Evolutionary conservation across 2,113 vertebrate species (phyloP), one percentile per base, ranked within the genome.

Genomic region (Thryonomys swinderianus): DNA sequence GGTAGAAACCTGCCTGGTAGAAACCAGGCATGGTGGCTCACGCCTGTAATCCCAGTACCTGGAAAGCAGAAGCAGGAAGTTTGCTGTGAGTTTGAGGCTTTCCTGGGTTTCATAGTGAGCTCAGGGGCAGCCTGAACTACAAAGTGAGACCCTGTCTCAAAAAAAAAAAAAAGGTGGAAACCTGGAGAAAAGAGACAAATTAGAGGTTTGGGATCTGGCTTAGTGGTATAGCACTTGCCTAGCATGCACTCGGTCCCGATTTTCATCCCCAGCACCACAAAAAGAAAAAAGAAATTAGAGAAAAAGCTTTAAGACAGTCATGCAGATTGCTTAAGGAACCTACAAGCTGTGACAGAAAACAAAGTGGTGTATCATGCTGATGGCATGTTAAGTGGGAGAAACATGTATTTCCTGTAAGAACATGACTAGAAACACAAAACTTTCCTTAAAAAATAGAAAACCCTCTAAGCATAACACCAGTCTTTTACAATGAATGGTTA

Each of bases 391-490:
- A n/a, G 17, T 32, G 42, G 71, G 27, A 91, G 34, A 91, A 80
- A 92, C 61, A 69, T 45, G 12, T 37, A 59, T 71, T 85, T 95
- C 90, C 80, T 42, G 51, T 37, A 82, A 64, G 42, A 96, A 48
- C 23, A 67, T 71, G 66, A 67, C 30, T 45, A 88, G 66, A 90
- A 88, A 90, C 51, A 90, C 4, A 88, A 73, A 84, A 34, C 86
- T 62, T 69, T 74, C 40, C 81, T 85, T 95, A 91, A 76, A 88
- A n/a, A 88, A 85, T 69, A 79, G 84, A 88, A 79, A 59, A 30
- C 5, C 9, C 23, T 90, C 25, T 81, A 83, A 88, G 64, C 27
- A 83, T 30, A 84, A 94, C 9, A 88, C 32, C 2, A 76, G 3
- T 71, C 84, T 67, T 90, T 62, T 91, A 59, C 14, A 95, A 73